Conservation (phyloP, 2,113 vertebrate genomes). For the Boulengeromyrus knoepffleri region DNA sequence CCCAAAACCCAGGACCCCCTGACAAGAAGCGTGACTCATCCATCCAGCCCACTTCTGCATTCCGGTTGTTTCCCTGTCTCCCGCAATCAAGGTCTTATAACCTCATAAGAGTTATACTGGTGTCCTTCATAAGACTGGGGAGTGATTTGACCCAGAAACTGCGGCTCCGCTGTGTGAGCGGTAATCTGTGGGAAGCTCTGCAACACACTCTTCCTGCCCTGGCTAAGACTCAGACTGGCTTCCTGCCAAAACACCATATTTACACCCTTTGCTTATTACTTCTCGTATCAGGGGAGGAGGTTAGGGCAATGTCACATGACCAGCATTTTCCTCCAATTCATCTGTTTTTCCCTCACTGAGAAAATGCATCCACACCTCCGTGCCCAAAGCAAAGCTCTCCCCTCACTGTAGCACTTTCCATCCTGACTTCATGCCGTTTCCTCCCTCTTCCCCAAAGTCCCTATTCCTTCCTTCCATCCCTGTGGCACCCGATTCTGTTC, state of each 20-base stretch:
- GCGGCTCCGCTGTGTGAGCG: not conserved
- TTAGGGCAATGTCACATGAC: not conserved
- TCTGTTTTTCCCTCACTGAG: not conserved
- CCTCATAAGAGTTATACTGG: not conserved
- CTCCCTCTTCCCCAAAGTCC: not conserved
- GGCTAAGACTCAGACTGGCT: not conserved
- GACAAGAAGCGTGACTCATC: not conserved
- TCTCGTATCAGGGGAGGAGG: not conserved
- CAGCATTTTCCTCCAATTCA: not conserved
- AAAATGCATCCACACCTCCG: not conserved
- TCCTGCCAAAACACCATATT: not conserved
- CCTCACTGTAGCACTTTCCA: not conserved
- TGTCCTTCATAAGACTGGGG: not conserved
- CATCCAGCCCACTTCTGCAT: not conserved
- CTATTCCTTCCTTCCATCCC: not conserved
- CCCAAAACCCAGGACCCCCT: not conserved
- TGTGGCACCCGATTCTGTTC: not conserved
- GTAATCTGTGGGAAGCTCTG: not conserved
- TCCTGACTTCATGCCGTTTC: not conserved
- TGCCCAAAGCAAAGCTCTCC: not conserved
- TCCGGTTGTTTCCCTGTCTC: not conserved
- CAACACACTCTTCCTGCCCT: not conserved
- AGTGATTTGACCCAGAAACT: not conserved
- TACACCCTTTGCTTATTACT: conserved; percentile 8
- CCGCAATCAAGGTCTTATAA: not conserved